These are phyloP conservation scores for Lissocephala sabroskyi DNA, from an alignment of 2,888 invertebrate genomes.

Conservation along the genomic window DNA sequence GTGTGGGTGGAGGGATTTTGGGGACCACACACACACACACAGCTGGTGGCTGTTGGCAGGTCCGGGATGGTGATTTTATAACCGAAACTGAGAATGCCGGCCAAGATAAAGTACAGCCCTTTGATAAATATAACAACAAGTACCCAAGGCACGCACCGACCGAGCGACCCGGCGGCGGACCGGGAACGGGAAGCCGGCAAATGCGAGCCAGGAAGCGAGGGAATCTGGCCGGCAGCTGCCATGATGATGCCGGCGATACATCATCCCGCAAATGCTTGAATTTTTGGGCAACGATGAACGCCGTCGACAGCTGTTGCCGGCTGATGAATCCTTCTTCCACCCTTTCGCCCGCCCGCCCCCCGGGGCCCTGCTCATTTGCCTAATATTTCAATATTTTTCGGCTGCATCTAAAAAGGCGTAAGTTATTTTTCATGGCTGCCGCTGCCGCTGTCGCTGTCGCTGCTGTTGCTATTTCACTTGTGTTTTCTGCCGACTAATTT, in stretches of 20 bases:
- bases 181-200: constrained; percentile 3
- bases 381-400: constrained; percentile 64
- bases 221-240: constrained; percentile 34
- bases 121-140: constrained; percentile 65
- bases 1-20: constrained; percentile 38
- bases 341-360: constrained; percentile 22
- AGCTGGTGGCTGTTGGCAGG: constrained; percentile 47
- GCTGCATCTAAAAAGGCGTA: constrained; percentile 59
- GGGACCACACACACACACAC: no score
- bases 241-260: constrained; percentile 65
- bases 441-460: not conserved
- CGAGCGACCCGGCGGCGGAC: not conserved
- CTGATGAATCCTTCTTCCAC: constrained; percentile 64
- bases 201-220: not conserved
- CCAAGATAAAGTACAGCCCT: constrained; percentile 58
- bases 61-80: constrained; percentile 10
- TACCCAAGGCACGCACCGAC: constrained; percentile 59
- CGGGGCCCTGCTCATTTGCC: constrained; percentile 13
- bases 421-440: constrained; percentile 55
- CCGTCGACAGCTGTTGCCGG: constrained; percentile 59
- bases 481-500: constrained; percentile 51
- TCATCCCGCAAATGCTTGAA: constrained; percentile 66
- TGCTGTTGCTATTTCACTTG: constrained; percentile 9
- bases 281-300: constrained; percentile 48
- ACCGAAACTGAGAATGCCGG: constrained; percentile 21